Evolutionary conservation across 2,888 invertebrate species (phyloP), one percentile per base, ranked within the genome.

Genomic region (Danaus chrysippus): DNA sequence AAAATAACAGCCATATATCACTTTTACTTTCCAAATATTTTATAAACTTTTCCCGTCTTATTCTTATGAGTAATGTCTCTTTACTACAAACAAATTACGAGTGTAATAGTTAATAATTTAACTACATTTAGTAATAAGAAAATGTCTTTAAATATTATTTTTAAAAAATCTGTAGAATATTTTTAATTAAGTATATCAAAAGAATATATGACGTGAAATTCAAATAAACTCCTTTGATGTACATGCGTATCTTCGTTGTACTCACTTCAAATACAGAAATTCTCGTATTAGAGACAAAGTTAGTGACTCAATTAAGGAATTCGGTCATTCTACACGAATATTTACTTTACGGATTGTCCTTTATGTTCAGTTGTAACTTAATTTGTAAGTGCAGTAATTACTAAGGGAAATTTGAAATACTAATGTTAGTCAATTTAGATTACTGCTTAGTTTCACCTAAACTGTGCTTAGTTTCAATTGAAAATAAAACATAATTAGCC

Each of bases 281-380:
- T 3, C 12, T 19, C 42, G 8, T 53, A 34, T 41, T 59, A 61
- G 46, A 42, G n/a, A 54, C 56, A 66, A 67, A 75, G 64, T 73
- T 65, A 63, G 63, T 67, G 56, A 46, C 46, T 53, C 67, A 62
- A 68, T 70, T 71, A 76, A 72, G 69, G 76, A 72, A 69, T 76
- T 73, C 68, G 64, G 63, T 63, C 61, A 54, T 63, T 57, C 56
- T 69, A 74, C 76, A 74, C 58, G 64, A 66, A 69, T 69, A 70
- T 67, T 69, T 71, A 68, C 75, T 76, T 67, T 11, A 68, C 62
- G 59, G 64, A 52, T 68, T 61, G 65, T 58, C 65, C 59, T 63
- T 69, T 67, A 67, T 56, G 66, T 63, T 62, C 56, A 57, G 58
- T 64, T 44, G 23, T 43, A 58, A 63, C 55, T 52, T 60, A 42